Evolutionary conservation across 2,113 vertebrate genomes (phyloP).

Genomic region (Vanacampus margaritifer): DNA sequence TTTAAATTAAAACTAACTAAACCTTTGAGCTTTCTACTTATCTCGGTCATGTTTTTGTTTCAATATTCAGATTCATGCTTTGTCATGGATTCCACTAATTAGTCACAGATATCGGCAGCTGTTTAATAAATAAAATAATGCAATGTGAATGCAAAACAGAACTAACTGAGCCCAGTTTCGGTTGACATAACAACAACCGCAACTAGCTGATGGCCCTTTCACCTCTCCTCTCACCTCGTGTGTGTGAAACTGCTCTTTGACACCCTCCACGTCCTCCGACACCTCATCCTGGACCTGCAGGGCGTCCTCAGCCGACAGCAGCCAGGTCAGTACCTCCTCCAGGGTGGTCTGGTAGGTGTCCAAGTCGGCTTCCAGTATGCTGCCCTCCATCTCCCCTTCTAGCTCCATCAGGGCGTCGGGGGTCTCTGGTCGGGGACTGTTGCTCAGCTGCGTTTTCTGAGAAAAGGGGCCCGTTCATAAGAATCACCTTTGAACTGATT

Average conservation of each 20-base stretch:
- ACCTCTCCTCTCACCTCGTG: constrained; percentile 80
- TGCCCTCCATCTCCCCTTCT: constrained; percentile 80
- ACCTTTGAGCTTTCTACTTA: neutral
- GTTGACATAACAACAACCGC: too few relatives aligned
- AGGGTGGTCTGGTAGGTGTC: constrained; percentile 91
- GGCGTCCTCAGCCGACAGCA: constrained; percentile 88
- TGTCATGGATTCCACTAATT: constrained; percentile 65
- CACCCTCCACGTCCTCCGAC: constrained; percentile 92
- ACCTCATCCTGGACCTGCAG: constrained; percentile 89
- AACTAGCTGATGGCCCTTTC: neutral
- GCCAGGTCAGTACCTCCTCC: constrained; percentile 96
- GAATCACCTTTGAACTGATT: too few relatives aligned
- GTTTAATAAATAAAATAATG: too few relatives aligned
- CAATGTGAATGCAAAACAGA: too few relatives aligned
- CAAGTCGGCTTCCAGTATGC: constrained; percentile 80
- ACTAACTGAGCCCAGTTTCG: too few relatives aligned
- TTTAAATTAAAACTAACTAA: neutral
- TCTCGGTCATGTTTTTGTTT: constrained; percentile 25
- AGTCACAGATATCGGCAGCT: constrained; percentile 22
- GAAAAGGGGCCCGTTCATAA: constrained; percentile 10
- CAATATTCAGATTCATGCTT: constrained; percentile 48
- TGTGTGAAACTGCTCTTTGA: constrained; percentile 94
- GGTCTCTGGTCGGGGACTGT: constrained; percentile 71
- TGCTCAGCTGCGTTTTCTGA: constrained; percentile 52
- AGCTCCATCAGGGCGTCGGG: constrained; percentile 78